Base-by-base conservation (phyloP, 2,888 invertebrate species). In the Copidosoma aretas region DNA sequence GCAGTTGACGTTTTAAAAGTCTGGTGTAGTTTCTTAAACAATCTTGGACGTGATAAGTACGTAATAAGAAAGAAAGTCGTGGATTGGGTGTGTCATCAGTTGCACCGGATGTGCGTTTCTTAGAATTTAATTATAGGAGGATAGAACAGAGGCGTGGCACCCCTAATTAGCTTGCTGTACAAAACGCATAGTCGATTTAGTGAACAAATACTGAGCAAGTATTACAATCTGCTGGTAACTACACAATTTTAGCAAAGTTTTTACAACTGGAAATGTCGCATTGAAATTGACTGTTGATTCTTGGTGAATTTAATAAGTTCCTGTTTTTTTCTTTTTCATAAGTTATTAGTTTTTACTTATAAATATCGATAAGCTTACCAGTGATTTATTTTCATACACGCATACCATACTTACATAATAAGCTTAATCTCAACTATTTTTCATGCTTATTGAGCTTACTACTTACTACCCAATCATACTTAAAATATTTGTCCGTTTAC, bases 81-180 rank as follows among this genome's bases (percentile, higher is more conserved):
- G 8, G 43, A 46, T 46, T 12, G 12, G 3, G 43, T 32, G 8
- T 8, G 32, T 32, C 32, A 32, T 32, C 32, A 32, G 32, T 58
- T 19, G 14, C 32, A 32, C 8, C 24, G n/a, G 15, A 53, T 61
- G 53, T 12, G 10, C 17, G 14, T 49, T 17, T 14, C 3, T 21
- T 41, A 22, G 25, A 10, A 25, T 19, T 46, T 46, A 46, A 46
- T 46, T 4, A 8, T 25, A 10, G 46, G 25, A 25, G 14, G n/a
- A n/a, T n/a, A 54, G n/a, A 25, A 54, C 21, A 8, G 17, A 5
- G 41, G 49, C 25, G 25, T 10, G 57, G 54, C 65, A 65, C 49
- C 41, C 46, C 59, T 54, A 65, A 53, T 53, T 64, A 41, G 2
- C 19, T 60, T 54, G 15, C 17, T 32, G 25, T 25, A 53, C 46